A percentile compares a stretch with the other conserved stretches of the same genome.
Conservation (phyloP, 2,113 vertebrate genomes). For the Suncus etruscus region DNA sequence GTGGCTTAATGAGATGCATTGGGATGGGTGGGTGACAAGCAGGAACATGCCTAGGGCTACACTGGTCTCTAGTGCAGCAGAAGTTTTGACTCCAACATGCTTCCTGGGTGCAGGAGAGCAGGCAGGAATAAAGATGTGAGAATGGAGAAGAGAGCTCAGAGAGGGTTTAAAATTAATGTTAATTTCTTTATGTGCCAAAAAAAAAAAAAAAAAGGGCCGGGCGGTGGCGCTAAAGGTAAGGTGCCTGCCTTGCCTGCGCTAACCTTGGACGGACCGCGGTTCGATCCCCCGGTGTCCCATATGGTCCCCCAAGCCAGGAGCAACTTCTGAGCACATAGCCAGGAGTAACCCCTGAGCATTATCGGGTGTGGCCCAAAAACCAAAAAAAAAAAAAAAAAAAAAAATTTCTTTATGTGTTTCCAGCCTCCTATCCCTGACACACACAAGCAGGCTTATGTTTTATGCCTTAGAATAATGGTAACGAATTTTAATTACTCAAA, state of each 20-base stretch:
- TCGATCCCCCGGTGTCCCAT: too few species aligned
- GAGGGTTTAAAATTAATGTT: background rate
- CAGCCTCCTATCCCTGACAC: background rate
- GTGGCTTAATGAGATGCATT: slow-evolving; percentile 70
- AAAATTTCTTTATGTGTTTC: background rate
- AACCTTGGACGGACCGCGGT: too few species aligned
- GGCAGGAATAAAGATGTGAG: too few species aligned
- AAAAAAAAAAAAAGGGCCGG: too few species aligned
- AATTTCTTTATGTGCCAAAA: background rate
- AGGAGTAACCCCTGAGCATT: too few species aligned
- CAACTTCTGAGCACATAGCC: too few species aligned
- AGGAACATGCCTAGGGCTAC: background rate
- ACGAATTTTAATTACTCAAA: slow-evolving; percentile 31
- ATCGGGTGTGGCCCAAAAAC: too few species aligned
- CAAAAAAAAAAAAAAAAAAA: too few species aligned
- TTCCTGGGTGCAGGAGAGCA: background rate
- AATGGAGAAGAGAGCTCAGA: background rate
- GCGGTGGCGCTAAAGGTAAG: too few species aligned
- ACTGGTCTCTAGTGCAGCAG: background rate
- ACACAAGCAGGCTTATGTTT: background rate
- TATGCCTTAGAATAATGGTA: background rate
- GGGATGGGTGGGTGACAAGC: slow-evolving; percentile 48
- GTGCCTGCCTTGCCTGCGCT: too few species aligned
- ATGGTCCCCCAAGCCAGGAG: too few species aligned
- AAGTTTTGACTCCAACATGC: background rate